A percentile compares a stretch with the other conserved stretches of the same genome.
phyloP scores from a whole-genome alignment of 2,797 vertebrate species.

The Paguma larvata region DNA sequence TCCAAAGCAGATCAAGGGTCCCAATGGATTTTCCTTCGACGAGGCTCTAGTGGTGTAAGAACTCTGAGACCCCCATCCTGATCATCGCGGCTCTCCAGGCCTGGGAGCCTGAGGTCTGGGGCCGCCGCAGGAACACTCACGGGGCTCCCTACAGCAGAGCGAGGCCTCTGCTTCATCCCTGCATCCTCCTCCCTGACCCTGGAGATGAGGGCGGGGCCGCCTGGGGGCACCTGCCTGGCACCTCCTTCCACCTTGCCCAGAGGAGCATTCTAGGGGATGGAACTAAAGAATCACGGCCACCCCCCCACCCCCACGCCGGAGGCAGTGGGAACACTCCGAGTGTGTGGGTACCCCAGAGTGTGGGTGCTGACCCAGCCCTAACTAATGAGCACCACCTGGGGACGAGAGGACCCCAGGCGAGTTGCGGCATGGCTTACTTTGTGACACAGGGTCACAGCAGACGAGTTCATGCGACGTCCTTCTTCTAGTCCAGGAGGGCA shows the following conservation, averaged over 20 bases:
- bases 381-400: neutral
- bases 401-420: rapidly evolving
- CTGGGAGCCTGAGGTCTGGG: neutral
- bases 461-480: neutral
- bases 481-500: neutral
- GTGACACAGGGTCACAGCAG: neutral
- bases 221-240: neutral
- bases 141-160: neutral
- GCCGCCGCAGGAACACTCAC: neutral
- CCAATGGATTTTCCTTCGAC: neutral
- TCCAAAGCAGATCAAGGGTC: neutral
- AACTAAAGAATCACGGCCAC: rapidly evolving
- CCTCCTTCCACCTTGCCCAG: neutral
- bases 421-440: neutral
- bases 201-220: neutral
- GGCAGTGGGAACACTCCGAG: neutral
- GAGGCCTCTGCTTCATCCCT: neutral
- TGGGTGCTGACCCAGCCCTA: rapidly evolving
- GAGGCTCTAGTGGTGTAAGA: neutral
- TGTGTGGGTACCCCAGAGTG: rapidly evolving
- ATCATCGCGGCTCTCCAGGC: neutral
- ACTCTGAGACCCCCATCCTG: neutral
- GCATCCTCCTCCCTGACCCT: neutral
- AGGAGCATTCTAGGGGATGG: neutral
- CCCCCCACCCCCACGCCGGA: rapidly evolving